phyloP scores from a whole-genome alignment of 2,113 vertebrate genomes.

The Picathartes gymnocephalus region DNA sequence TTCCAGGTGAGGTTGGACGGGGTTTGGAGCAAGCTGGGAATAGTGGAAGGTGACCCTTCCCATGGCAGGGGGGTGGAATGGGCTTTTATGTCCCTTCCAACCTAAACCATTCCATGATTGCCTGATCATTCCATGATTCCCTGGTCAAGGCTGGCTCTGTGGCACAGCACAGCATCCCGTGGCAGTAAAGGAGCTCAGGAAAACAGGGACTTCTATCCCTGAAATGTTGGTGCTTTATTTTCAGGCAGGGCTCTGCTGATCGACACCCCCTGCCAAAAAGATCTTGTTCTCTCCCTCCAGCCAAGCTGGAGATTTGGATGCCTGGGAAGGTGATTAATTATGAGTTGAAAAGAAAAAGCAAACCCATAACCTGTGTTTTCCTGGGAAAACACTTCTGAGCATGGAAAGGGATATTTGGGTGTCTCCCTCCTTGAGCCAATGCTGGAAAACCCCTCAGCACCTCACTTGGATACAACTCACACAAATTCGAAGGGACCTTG shows the following conservation, averaged over 20 bases:
- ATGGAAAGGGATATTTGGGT: background rate
- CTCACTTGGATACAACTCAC: background rate
- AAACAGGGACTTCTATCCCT: background rate
- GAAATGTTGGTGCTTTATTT: background rate
- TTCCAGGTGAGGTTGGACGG: background rate
- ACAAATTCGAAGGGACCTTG: background rate
- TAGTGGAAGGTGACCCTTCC: background rate
- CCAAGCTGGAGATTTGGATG: background rate
- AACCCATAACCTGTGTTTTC: background rate
- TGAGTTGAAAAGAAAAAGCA: background rate
- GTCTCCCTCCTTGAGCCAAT: background rate
- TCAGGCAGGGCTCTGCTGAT: background rate
- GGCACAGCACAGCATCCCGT: fast-evolving
- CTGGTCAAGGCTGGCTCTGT: background rate
- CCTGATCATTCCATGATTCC: too few species aligned
- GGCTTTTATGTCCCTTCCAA: background rate
- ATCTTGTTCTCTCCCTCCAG: background rate
- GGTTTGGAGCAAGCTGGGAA: background rate
- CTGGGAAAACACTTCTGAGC: background rate
- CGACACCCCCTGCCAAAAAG: background rate
- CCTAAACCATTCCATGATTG: background rate
- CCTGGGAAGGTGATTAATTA: background rate
- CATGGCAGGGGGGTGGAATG: background rate
- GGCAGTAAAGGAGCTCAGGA: background rate
- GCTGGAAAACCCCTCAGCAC: background rate